Evolutionary conservation across 2,888 invertebrate species (phyloP), one percentile per base, ranked within the genome.

Genomic region (Masnerella sp.): DNA sequence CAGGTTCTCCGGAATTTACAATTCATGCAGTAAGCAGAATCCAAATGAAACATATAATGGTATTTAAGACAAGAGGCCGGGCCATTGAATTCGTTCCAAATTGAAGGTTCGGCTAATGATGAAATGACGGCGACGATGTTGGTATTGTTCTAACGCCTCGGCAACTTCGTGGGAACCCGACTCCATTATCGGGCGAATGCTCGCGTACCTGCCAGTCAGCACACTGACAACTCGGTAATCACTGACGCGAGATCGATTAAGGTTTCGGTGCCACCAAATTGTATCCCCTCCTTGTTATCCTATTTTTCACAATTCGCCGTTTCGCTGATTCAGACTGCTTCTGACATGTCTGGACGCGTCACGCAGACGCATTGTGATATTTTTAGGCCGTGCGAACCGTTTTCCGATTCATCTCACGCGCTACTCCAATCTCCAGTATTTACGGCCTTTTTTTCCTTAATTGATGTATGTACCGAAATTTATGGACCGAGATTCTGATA

Each of bases 361-460:
- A 22, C 30, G 32, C 25, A 34, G 28, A 36, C 43, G 11, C 30
- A 65, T 30, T 56, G 64, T 34, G 12, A 45, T 43, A 43, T 43
- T 52, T 65, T 36, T 52, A 28, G 64, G 36, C 12, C 64, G 45
- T 54, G 43, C 45, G 54, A 54, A 64, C 52, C 28, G 30, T 82
- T 84, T 81, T 83, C 82, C 84, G 85, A 85, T 85, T 85, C 85
- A 84, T 84, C 83, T 85, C 84, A 84, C 84, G 83, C 83, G 84
- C 85, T 25, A 4, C 83, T 84, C 83, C 84, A 43, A 3, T 22
- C 7, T 22, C 7, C 22, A 22, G 22, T n/a, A n/a, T n/a, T n/a
- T n/a, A n/a, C 22, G 22, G 22, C 22, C 22, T 5, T 22, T 7
- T 5, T 5, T 22, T 22, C 22, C 22, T 7, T 22, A 22, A 22